phyloP scores from a whole-genome alignment of 2,888 invertebrate species.

The Microplitis deprimator region DNA sequence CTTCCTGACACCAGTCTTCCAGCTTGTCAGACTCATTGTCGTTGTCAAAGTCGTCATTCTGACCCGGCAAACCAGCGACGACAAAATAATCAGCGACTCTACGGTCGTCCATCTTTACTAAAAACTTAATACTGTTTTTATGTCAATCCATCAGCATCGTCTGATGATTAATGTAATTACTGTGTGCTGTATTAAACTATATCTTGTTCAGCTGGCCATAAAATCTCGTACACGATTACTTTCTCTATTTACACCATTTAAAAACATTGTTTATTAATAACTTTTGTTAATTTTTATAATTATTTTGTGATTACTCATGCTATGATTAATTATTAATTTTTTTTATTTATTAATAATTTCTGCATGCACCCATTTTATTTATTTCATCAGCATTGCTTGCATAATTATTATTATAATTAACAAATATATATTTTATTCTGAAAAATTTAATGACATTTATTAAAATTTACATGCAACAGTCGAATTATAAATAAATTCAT shows the following conservation, averaged over 20 bases:
- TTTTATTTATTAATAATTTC: constrained; percentile 16
- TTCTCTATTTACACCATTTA: background rate
- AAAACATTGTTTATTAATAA: background rate
- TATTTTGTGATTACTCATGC: constrained; percentile 15
- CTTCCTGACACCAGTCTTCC: constrained; percentile 72
- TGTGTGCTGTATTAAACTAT: background rate
- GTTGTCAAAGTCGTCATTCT: constrained; percentile 74
- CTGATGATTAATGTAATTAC: background rate
- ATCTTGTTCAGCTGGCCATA: constrained; percentile 10
- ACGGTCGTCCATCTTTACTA: constrained; percentile 82
- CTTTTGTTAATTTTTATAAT: background rate
- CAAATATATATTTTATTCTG: constrained; percentile 12
- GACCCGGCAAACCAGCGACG: constrained; percentile 89
- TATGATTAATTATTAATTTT: constrained; percentile 26
- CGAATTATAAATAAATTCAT: no score
- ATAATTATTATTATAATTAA: constrained; percentile 11
- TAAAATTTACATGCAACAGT: background rate
- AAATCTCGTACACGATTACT: constrained; percentile 21
- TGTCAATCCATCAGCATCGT: constrained; percentile 24
- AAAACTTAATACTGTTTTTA: constrained; percentile 19
- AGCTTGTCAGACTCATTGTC: constrained; percentile 78
- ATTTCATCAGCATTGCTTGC: constrained; percentile 22
- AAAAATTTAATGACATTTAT: background rate
- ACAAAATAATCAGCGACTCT: constrained; percentile 98
- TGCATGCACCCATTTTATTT: constrained; percentile 34